Evolutionary conservation across 2,888 invertebrate species (phyloP).

Genomic region (Lysandra bellargus): DNA sequence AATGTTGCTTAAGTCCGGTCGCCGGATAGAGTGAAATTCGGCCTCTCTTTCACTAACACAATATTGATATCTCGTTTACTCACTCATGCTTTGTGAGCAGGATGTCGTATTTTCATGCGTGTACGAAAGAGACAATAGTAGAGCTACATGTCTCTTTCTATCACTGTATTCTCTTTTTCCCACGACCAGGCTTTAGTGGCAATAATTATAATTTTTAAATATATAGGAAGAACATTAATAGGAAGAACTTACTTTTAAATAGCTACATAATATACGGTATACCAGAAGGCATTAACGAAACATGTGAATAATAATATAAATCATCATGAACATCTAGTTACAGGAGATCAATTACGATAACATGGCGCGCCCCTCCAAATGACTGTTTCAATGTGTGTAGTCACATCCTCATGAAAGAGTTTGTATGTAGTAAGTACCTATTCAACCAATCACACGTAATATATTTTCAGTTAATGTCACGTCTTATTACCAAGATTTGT

Average conservation of each 20-base stretch:
- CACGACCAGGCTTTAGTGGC: background rate
- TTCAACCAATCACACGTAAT: no score
- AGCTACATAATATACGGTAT: background rate
- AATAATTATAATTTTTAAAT: background rate
- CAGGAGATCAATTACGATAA: no score
- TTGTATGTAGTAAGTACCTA: no score
- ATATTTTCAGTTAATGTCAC: no score
- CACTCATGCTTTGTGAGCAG: background rate
- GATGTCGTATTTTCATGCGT: no score
- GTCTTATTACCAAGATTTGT: no score
- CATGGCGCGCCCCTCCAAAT: no score
- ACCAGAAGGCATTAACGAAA: background rate
- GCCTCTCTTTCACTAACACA: background rate
- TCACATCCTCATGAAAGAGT: no score
- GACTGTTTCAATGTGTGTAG: no score
- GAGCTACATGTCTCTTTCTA: background rate
- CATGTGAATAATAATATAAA: background rate
- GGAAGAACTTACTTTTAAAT: background rate
- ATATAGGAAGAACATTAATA: background rate
- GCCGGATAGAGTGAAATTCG: background rate
- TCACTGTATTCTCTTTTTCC: background rate
- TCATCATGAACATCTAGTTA: background rate
- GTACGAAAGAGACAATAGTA: no score
- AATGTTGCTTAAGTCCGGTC: background rate
- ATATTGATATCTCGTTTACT: background rate